Evolutionary conservation across 2,113 vertebrate species (phyloP), one percentile per base, ranked within the genome.

Genomic region (Chrysochloris asiatica): DNA sequence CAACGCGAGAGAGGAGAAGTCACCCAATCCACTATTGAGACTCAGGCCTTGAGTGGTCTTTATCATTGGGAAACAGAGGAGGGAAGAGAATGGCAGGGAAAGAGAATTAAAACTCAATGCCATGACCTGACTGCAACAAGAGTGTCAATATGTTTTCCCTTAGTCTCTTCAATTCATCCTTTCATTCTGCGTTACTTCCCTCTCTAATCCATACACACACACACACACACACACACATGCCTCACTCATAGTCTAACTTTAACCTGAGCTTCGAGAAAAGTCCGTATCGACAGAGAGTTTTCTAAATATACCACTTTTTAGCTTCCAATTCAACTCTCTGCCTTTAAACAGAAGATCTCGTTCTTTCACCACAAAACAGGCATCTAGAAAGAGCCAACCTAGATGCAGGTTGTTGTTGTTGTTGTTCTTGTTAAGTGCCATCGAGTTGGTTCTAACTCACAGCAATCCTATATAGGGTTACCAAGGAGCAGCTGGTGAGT

Each of bases 201-300:
- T 83, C 47, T 67, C n/a, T 84, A 21, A 69, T 75, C 19, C 41
- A 21, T 30, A 22, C 2, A 33, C 14, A 54, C 21, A 14, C 52
- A 19, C 52, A 54, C 14, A 52, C 50, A 41, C 9, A 21, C 2
- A 17, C 16, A 77, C 19, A 10, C 9, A 83, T 16, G 14, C 2
- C 45, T 94, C 48, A 63, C 12, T 72, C 30, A 94, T n/a, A 80
- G 24, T 56, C 26, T 80, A 50, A 10, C n/a, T 88, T 88, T 81
- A 56, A 63, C 43, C 4, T 65, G 43, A 76, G 10, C 45, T 91
- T 80, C 13, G 63, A 88, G 33, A 47, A 88, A 90, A 85, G 85
- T 77, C 10, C 41, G 11, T 36, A 19, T 75, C 33, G 75, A 5
- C 11, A 75, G n/a, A n/a, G n/a, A n/a, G 63, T 21, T 52, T 71